Base-by-base conservation (phyloP, 2,888 invertebrate species). In the Drosophila putrida region DNA sequence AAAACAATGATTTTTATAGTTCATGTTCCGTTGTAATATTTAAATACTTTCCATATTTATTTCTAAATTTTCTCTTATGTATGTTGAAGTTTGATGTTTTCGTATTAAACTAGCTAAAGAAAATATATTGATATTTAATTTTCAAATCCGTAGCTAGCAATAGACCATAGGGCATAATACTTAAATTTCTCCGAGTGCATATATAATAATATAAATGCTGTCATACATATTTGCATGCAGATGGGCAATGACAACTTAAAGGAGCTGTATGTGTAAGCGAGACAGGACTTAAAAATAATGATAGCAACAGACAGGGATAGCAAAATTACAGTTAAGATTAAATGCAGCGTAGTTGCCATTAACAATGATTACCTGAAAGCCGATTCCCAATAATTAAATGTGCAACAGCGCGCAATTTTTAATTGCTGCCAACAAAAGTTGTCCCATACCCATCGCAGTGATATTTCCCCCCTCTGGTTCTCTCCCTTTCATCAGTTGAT, bases 301-400 rank as follows among this genome's bases (percentile, higher is more conserved):
- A 41, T 33, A 31, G 31, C 31, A 1, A 6, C 31, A 31, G 72
- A 68, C 38, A 66, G 59, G 63, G 61, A 65, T 35, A 35, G 44
- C 54, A 44, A 54, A 11, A 77, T 66, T 50, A 60, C 57, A 49
- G 75, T 82, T 73, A 80, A 88, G 83, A 82, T 83, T 88, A 88
- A 83, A 88, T 80, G 83, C 86, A 75, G 75, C 83, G 83, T 69
- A 80, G 88, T 86, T 88, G 90, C 87, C 88, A 86, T 86, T 86
- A 89, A 86, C 88, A 86, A 89, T 86, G 80, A 86, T 89, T 86
- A 88, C 86, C 86, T 80, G 86, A 86, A 89, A 88, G 88, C 90
- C 90, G 90, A 86, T 86, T 88, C 82, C 83, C 90, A 85, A 89
- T 85, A 86, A 86, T 89, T 86, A 86, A 86, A 86, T 86, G 86